These are phyloP conservation scores for Rhabdomys pumilio DNA, from an alignment of 2,797 vertebrate genomes.

Conservation along the genomic window DNA sequence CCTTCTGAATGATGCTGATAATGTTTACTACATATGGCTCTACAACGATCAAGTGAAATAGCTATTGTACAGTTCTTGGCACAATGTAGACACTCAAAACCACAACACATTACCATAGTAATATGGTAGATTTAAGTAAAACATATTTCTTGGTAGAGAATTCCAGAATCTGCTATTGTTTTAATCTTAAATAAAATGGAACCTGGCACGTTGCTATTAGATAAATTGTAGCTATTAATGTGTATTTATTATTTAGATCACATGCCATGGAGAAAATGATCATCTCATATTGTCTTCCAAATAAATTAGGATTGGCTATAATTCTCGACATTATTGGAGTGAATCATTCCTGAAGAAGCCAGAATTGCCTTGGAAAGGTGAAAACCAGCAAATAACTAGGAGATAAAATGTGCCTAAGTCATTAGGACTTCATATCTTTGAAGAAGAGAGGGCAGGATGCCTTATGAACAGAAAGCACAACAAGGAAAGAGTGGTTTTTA, in stretches of 20 bases:
- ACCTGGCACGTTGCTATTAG: conserved; percentile 55
- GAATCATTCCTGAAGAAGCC: not conserved
- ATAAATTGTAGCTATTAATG: conserved; percentile 58
- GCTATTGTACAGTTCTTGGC: conserved; percentile 49
- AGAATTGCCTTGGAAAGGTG: not conserved
- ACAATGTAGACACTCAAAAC: conserved; percentile 49
- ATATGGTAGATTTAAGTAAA: conserved; percentile 49
- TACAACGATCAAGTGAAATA: conserved; percentile 62
- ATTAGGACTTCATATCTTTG: not conserved
- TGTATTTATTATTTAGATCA: conserved; percentile 64
- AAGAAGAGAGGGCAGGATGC: not conserved
- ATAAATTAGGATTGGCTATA: conserved; percentile 55
- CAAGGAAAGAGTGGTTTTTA: not conserved
- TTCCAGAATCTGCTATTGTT: conserved; percentile 52
- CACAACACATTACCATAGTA: conserved; percentile 55
- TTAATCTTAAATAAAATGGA: conserved; percentile 59
- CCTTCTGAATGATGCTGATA: not conserved
- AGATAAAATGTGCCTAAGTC: not conserved
- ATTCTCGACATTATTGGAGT: conserved; percentile 15
- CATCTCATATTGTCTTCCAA: conserved; percentile 45
- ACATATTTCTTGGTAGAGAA: conserved; percentile 42
- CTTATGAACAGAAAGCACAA: not conserved
- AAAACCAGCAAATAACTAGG: not conserved
- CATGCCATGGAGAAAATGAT: conserved; percentile 54
- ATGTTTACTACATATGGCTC: conserved; percentile 40